Base-by-base conservation (phyloP, 2,797 vertebrate genomes). In the Poeciliopsis turneri region DNA sequence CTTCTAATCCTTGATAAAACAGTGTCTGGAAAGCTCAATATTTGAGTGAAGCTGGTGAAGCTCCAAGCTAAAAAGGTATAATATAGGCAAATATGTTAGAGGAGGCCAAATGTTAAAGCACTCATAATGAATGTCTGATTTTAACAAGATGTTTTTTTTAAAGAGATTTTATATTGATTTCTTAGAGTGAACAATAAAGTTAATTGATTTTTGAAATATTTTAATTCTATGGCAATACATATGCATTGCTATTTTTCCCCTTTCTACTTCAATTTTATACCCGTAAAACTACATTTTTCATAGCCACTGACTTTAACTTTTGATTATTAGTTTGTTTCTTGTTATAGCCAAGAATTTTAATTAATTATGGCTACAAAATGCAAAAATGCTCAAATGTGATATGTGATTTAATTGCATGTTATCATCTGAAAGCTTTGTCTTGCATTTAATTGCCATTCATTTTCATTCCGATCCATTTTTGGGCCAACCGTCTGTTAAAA, bases 1-100 rank as follows among this genome's bases (percentile, higher is more conserved):
- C 92, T 94, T 96, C 96, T 98, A 97, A 99, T 97, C 97, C 97
- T 91, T 89, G 93, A 98, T 97, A 95, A 73, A 97, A 97, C 96
- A 96, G 96, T 94, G 95, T 95, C 86, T 93, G 77, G 93, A 91
- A 91, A 85, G 84, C 88, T 94, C 91, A 95, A 95, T 96, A 95
- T 91, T 88, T 87, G 94, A 95, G 13, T 92, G 95, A 96, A 91
- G 93, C 89, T 82, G 71, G 55, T 83, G 86, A 79, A 90, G 73
- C 85, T 83, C 77, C 78, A 47, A 81, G 79, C 77, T 87, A 61
- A 75, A 70, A 89, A 43, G 78, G 81, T 83, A 86, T 86, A 88
- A 83, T 82, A 64, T 72, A 88, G 87, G 90, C 82, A 89, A 86
- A 82, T 74, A 89, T 80, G 90, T 91, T 76, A 79, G 84, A 84